A percentile compares a stretch with the other conserved stretches of the same genome.
phyloP scores from a whole-genome alignment of 2,797 vertebrate genomes.

The Erethizon dorsatum region DNA sequence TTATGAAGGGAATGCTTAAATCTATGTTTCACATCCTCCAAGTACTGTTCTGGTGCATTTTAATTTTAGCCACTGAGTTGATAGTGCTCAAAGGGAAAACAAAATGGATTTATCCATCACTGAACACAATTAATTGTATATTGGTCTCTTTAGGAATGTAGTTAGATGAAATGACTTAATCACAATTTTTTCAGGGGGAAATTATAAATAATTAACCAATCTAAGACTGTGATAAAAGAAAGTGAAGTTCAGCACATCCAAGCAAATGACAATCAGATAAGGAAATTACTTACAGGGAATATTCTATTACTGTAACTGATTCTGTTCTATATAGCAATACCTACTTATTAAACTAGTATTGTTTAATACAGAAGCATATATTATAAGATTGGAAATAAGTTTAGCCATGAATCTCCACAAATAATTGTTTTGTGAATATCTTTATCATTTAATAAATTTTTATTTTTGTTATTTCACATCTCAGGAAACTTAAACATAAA shows the following conservation, averaged over 20 bases:
- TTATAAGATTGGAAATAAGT: not conserved
- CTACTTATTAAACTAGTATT: not conserved
- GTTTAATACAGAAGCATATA: not conserved
- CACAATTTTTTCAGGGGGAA: conserved; percentile 78
- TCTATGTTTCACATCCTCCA: conserved; percentile 57
- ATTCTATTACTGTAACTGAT: not conserved
- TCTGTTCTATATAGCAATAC: conserved; percentile 11
- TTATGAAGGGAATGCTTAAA: conserved; percentile 41
- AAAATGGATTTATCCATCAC: conserved; percentile 81
- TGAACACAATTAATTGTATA: conserved; percentile 80
- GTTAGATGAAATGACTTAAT: conserved; percentile 79
- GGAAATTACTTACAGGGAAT: conserved; percentile 47
- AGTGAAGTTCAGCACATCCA: conserved; percentile 71
- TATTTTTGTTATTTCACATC: not conserved
- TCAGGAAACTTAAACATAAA: not conserved
- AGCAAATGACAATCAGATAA: conserved; percentile 69
- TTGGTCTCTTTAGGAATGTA: conserved; percentile 68
- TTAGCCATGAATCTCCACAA: not conserved
- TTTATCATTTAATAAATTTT: not conserved
- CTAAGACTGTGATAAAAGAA: conserved; percentile 71
- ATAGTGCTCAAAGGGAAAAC: conserved; percentile 76
- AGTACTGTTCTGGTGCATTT: conserved; percentile 75
- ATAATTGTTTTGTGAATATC: not conserved
- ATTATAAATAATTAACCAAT: conserved; percentile 78
- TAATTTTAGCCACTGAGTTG: conserved; percentile 74